These are phyloP conservation scores for Thalassophryne amazonica DNA, from an alignment of 2,797 vertebrate species.

Conservation along the genomic window DNA sequence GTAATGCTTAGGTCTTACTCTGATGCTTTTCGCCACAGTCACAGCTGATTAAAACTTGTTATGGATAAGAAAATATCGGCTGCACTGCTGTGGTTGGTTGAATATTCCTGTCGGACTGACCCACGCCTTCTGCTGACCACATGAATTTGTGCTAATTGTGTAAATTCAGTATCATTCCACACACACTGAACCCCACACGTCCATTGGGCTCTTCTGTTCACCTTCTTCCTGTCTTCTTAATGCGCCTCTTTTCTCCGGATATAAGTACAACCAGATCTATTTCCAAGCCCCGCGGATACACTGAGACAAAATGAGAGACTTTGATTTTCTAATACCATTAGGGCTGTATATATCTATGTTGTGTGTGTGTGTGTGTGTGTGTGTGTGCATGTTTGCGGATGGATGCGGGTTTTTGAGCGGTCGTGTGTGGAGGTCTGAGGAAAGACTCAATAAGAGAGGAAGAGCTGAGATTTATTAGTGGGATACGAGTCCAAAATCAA, in stretches of 20 bases:
- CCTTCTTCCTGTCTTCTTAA: not conserved
- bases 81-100: conserved; percentile 32
- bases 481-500: conserved; percentile 83
- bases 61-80: conserved; percentile 10
- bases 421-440: conserved; percentile 76
- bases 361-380: not conserved
- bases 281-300: conserved; percentile 75
- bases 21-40: not conserved
- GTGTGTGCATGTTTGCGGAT: conserved; percentile 2
- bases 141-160: conserved; percentile 54
- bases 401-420: conserved; percentile 20
- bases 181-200: conserved; percentile 22
- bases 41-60: conserved; percentile 27
- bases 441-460: conserved; percentile 93
- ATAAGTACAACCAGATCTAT: conserved; percentile 75
- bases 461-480: conserved; percentile 82
- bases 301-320: conserved; percentile 85
- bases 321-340: conserved; percentile 98
- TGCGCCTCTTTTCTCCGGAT: conserved; percentile 36
- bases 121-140: conserved; percentile 26
- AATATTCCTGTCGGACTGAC: conserved; percentile 35
- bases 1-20: conserved; percentile 1
- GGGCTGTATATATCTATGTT: conserved; percentile 47
- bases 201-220: conserved; percentile 9
- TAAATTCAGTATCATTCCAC: conserved; percentile 39